Evolutionary conservation across 2,888 invertebrate species (phyloP).

Genomic region (Mimachlamys varia): DNA sequence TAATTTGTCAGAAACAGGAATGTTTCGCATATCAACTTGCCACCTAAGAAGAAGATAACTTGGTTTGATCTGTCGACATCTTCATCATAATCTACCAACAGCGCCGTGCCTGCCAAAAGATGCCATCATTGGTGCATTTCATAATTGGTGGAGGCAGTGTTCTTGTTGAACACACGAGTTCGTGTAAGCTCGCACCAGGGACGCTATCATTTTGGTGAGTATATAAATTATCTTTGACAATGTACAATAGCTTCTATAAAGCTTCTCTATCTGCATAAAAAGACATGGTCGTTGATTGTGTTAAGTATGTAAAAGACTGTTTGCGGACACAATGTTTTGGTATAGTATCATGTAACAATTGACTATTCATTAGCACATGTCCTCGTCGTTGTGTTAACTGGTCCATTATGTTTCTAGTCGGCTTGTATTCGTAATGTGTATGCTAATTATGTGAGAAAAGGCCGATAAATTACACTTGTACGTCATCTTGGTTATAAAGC

Average conservation of each 20-base stretch:
- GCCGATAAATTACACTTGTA: background rate
- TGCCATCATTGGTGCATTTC: background rate
- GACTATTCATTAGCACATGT: background rate
- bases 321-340: background rate
- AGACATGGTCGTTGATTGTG: background rate
- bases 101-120: background rate
- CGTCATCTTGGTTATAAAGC: background rate
- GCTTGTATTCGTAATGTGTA: background rate
- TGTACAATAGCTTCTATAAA: background rate
- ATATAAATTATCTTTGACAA: background rate
- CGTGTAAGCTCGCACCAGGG: background rate
- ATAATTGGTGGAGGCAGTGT: background rate
- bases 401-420: background rate
- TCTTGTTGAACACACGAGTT: background rate
- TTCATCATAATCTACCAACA: background rate
- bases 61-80: background rate
- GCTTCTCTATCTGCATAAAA: background rate
- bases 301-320: background rate
- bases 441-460: background rate
- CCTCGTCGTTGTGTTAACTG: background rate
- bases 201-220: background rate
- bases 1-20: slow-evolving; percentile 9
- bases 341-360: background rate
- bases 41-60: background rate
- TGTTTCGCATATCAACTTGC: slow-evolving; percentile 25